Evolutionary conservation across 2,113 vertebrate species (phyloP).

Genomic region (Psittacula cyanocephala): DNA sequence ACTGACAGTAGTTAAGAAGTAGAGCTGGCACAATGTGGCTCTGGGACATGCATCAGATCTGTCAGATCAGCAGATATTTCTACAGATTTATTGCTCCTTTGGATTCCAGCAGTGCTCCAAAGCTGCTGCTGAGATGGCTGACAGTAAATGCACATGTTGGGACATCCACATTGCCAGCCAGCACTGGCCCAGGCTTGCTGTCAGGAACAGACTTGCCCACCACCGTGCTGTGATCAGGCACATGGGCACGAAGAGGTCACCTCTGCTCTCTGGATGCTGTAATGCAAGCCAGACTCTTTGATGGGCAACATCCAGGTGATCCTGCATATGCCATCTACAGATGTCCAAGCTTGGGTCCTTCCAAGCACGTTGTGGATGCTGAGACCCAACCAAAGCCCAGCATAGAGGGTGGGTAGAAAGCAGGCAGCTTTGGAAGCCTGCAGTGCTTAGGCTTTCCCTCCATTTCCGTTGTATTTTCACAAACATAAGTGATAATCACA

Average conservation of each 20-base stretch:
- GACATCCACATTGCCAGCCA: background rate
- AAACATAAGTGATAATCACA: rapidly evolving
- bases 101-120: background rate
- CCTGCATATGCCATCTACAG: background rate
- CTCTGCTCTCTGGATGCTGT: background rate
- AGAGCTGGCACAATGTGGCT: background rate
- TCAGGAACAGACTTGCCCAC: background rate
- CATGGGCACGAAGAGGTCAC: background rate
- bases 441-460: background rate
- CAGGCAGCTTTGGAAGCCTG: background rate
- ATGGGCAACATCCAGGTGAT: background rate
- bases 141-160: background rate
- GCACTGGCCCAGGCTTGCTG: background rate
- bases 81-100: background rate
- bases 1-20: background rate
- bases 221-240: rapidly evolving
- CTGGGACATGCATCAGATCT: background rate
- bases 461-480: background rate
- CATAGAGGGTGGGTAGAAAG: background rate
- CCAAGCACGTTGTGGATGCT: background rate
- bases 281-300: rapidly evolving
- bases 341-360: background rate
- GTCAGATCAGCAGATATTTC: background rate
- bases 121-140: background rate
- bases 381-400: background rate